These are phyloP conservation scores for Malurus alboscapulatus DNA, from an alignment of 2,113 vertebrate genomes.

Conservation along the genomic window DNA sequence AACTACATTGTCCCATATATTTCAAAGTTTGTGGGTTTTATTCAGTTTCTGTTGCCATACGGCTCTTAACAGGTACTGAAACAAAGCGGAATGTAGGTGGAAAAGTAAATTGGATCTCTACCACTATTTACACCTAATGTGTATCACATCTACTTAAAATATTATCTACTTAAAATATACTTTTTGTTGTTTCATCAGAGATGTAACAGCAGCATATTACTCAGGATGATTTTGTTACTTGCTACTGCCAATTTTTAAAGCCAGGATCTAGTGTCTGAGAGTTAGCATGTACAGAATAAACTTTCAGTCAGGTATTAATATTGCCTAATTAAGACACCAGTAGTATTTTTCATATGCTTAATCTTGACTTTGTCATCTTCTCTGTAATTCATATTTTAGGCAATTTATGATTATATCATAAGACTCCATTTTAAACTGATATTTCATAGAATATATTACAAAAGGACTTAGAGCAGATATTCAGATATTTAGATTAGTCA, in stretches of 20 bases:
- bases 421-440: background rate
- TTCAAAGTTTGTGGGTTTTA: background rate
- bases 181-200: background rate
- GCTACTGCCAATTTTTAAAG: background rate
- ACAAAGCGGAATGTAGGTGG: background rate
- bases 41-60: background rate
- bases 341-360: background rate
- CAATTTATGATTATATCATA: background rate
- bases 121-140: background rate
- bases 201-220: background rate
- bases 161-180: background rate
- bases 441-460: background rate
- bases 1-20: background rate
- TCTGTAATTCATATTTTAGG: background rate
- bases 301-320: background rate
- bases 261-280: background rate
- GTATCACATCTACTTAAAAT: background rate
- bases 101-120: background rate
- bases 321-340: background rate
- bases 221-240: background rate
- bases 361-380: background rate
- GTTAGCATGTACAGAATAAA: background rate
- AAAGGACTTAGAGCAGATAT: background rate
- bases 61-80: background rate
- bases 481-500: background rate